Percentiles rank a stretch among this genome's conserved stretches.
Conservation (phyloP, 1,140 invertebrate species). For the Aphelenchoides avenae region DNA sequence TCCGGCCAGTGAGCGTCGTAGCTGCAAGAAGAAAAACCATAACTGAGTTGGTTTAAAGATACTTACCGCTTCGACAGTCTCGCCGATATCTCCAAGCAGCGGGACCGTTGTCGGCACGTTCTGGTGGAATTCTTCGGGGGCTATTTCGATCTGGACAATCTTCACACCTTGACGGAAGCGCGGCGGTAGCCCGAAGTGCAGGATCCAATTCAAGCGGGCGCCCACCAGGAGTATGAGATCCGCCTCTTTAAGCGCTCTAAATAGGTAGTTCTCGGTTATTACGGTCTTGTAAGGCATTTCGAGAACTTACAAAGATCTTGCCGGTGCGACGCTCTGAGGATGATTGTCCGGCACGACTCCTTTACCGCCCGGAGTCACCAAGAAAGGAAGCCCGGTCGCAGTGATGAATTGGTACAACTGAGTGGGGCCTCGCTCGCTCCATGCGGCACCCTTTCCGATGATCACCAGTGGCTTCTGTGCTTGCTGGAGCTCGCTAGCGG, state of each 20-base stretch:
- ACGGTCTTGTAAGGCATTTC: not conserved
- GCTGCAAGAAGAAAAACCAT: too few species aligned
- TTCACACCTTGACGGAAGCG: slow-evolving; percentile 76
- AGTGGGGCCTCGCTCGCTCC: slow-evolving; percentile 45
- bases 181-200: slow-evolving; percentile 88
- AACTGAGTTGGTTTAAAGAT: too few species aligned
- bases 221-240: slow-evolving; percentile 84
- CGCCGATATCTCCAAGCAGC: slow-evolving; percentile 74
- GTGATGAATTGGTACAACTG: slow-evolving; percentile 66
- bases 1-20: slow-evolving; percentile 64
- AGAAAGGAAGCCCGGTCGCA: slow-evolving; percentile 74
- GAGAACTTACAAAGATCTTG: slow-evolving; percentile 68
- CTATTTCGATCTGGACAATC: slow-evolving; percentile 85
- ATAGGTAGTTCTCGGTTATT: slow-evolving; percentile 7
- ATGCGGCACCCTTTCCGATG: slow-evolving; percentile 75
- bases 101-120: slow-evolving; percentile 72
- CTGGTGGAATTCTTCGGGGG: slow-evolving; percentile 84
- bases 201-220: slow-evolving; percentile 90
- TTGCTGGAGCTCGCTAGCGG: slow-evolving; percentile 68
- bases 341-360: slow-evolving; percentile 81
- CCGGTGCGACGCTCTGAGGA: slow-evolving; percentile 73
- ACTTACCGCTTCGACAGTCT: slow-evolving; percentile 64
- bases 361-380: slow-evolving; percentile 93
- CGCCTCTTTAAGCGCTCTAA: slow-evolving; percentile 73
- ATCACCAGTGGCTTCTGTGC: slow-evolving; percentile 80